A percentile compares a stretch with the other conserved stretches of the same genome.
Conservation (phyloP, 1,140 invertebrate species). For the Neodiprion lecontei region DNA sequence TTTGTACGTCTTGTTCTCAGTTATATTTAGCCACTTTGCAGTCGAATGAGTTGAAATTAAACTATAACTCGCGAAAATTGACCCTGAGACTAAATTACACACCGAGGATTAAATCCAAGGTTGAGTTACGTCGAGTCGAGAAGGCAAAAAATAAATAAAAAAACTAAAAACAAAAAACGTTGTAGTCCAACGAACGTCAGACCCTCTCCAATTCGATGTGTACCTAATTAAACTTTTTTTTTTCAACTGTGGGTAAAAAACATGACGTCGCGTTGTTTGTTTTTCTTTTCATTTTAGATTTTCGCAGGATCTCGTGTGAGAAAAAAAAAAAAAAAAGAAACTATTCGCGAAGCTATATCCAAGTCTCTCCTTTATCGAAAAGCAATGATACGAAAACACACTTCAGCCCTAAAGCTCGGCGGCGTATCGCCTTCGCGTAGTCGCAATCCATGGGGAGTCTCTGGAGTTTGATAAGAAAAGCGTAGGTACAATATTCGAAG, state of each 20-base stretch:
- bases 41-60: neutral
- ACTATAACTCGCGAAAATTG: too few relatives aligned
- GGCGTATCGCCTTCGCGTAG: neutral
- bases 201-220: too few relatives aligned
- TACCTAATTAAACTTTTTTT: too few relatives aligned
- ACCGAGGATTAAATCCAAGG: neutral
- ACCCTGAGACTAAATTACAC: neutral
- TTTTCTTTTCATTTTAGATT: too few relatives aligned
- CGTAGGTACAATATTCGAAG: neutral
- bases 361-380: neutral
- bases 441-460: neutral
- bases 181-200: neutral
- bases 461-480: neutral
- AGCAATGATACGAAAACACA: neutral
- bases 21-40: too few relatives aligned
- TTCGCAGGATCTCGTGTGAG: neutral
- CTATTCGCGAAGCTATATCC: conserved; percentile 10
- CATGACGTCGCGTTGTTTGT: too few relatives aligned
- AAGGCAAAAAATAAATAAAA: neutral
- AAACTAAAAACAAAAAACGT: neutral
- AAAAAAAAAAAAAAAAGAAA: conserved; percentile 8
- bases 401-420: neutral
- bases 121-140: neutral
- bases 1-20: neutral
- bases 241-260: too few relatives aligned